A percentile compares a stretch with the other conserved stretches of the same genome.
These are phyloP conservation scores for Psococerastis gibbosa DNA, from an alignment of 2,888 invertebrate species.

Conservation along the genomic window DNA sequence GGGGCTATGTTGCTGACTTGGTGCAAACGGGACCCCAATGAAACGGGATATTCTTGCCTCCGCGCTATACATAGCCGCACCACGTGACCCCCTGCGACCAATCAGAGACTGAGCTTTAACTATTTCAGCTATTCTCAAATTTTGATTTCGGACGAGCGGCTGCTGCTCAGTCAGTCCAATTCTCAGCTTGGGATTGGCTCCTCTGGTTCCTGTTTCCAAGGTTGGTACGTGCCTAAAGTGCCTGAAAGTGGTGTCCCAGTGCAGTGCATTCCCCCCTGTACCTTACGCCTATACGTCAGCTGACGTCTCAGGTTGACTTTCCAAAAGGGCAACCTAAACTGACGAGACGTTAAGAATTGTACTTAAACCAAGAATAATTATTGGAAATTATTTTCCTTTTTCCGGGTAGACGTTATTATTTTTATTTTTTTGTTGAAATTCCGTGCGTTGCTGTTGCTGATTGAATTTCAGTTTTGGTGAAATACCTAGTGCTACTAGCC, in stretches of 20 bases:
- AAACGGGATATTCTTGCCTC: conserved; percentile 6
- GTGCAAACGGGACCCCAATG: conserved; percentile 1
- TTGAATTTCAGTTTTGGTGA: too few species aligned
- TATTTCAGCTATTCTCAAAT: conserved; percentile 4
- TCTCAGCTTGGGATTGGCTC: conserved; percentile 1
- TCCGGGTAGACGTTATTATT: too few species aligned
- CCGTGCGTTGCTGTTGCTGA: too few species aligned
- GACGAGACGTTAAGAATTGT: too few species aligned
- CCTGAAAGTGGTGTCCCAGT: background rate
- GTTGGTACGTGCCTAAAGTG: background rate
- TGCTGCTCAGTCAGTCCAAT: conserved; percentile 8
- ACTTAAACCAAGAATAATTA: too few species aligned
- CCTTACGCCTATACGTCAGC: too few species aligned
- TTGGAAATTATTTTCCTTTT: too few species aligned
- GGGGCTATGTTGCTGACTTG: too few species aligned
- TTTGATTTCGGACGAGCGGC: background rate
- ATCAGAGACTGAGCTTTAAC: background rate
- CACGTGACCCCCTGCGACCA: conserved; percentile 4
- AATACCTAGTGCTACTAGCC: too few species aligned
- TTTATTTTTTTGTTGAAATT: too few species aligned
- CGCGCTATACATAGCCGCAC: background rate
- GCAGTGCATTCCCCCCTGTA: background rate
- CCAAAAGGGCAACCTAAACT: too few species aligned
- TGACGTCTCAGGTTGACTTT: too few species aligned
- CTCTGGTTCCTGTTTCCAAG: conserved; percentile 2